Conservation (phyloP, 2,888 invertebrate species). For the Tipula confusa region DNA sequence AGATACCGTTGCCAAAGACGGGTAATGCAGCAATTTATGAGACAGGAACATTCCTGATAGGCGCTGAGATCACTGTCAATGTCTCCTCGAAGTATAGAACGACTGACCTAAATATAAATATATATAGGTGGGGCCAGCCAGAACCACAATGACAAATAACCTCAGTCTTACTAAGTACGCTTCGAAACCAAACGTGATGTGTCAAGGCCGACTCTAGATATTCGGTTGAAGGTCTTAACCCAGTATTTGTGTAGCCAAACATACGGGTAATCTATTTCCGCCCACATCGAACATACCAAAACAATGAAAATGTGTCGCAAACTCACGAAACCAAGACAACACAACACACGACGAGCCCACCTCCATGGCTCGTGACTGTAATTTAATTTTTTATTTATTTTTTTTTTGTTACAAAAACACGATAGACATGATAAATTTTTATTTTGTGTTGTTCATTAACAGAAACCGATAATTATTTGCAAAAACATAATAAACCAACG, state of each 20-base stretch:
- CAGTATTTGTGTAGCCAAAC: neutral
- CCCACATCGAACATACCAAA: neutral
- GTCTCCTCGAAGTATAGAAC: too few species aligned
- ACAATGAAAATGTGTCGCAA: too few species aligned
- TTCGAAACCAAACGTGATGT: too few species aligned
- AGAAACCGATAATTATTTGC: neutral
- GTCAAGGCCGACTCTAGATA: neutral
- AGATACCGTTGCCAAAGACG: too few species aligned
- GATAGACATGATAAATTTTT: neutral
- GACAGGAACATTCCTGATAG: too few species aligned
- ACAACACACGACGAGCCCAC: neutral
- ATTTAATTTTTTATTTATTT: neutral
- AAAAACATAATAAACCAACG: neutral
- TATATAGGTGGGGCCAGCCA: too few species aligned
- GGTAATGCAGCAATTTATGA: too few species aligned
- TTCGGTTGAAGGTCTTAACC: neutral
- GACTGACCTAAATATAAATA: too few species aligned
- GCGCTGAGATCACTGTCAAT: too few species aligned
- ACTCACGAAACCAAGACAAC: neutral
- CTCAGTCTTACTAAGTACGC: too few species aligned
- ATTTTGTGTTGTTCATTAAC: neutral
- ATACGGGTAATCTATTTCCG: neutral
- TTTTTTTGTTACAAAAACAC: neutral
- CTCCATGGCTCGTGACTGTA: neutral
- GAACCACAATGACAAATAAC: too few species aligned